Percentiles rank a stretch among this genome's conserved stretches.
Evolutionary conservation across 53 echinoderm and acorn worm species (phyloP).

Genomic region (Arbacia lixula): DNA sequence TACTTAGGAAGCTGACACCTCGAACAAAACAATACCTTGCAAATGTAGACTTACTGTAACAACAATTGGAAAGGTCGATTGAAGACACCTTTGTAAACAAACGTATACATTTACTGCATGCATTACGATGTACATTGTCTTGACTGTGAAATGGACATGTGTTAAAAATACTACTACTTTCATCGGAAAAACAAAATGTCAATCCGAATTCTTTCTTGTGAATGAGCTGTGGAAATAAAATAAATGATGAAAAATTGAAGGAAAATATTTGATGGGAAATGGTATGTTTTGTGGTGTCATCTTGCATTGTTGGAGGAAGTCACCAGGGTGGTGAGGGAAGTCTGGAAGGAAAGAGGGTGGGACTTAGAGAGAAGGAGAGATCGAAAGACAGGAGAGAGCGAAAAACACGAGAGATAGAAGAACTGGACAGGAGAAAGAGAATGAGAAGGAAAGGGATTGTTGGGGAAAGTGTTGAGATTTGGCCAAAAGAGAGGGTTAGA

Average conservation of each 20-base stretch:
- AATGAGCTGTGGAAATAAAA: constrained; percentile 40
- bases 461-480: too few species aligned
- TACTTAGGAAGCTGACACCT: constrained; percentile 34
- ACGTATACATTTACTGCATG: constrained; percentile 42
- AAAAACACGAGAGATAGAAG: too few species aligned
- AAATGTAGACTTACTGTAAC: constrained; percentile 47
- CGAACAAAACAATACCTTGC: constrained; percentile 53
- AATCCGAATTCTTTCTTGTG: constrained; percentile 46
- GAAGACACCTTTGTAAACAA: constrained; percentile 53
- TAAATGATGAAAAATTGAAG: too few species aligned
- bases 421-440: too few species aligned
- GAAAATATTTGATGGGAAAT: constrained; percentile 50
- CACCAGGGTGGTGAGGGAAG: too few species aligned
- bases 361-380: too few species aligned
- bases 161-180: constrained; percentile 30
- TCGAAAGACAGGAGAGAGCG: too few species aligned
- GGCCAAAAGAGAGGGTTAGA: too few species aligned
- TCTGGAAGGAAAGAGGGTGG: too few species aligned
- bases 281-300: constrained; percentile 48
- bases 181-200: constrained; percentile 41
- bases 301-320: too few species aligned
- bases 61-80: too few species aligned
- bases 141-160: constrained; percentile 10
- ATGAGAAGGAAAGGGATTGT: too few species aligned
- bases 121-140: constrained; percentile 31